Conservation (phyloP, 2,888 invertebrate genomes). For the Rhimphoctona megacephalus region DNA sequence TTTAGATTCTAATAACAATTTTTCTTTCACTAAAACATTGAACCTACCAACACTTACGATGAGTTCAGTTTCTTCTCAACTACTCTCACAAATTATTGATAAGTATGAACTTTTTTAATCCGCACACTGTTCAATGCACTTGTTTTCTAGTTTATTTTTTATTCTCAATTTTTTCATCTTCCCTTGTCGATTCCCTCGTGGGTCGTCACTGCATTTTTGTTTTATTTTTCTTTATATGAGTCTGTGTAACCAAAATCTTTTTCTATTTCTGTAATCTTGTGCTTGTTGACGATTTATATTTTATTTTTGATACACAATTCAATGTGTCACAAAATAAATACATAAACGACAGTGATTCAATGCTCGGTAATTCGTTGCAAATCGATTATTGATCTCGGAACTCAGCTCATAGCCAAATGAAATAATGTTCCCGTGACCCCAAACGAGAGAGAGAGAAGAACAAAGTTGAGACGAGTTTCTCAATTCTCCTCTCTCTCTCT, state of each 20-base stretch:
- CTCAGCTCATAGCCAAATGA: background rate
- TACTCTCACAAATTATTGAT: background rate
- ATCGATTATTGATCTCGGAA: conserved; percentile 12
- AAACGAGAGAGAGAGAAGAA: background rate
- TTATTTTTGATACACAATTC: background rate
- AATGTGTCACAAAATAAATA: background rate
- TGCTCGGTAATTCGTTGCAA: background rate
- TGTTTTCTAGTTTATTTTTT: background rate
- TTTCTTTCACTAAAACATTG: background rate
- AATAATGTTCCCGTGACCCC: background rate
- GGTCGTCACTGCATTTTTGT: background rate
- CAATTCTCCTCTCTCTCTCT: background rate
- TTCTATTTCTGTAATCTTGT: background rate
- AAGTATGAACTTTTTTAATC: background rate
- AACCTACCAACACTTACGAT: background rate
- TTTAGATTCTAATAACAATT: background rate
- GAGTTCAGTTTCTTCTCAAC: background rate
- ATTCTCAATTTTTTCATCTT: background rate
- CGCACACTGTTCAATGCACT: background rate
- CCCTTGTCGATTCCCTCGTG: background rate
- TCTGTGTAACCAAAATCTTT: background rate
- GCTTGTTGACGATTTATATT: background rate
- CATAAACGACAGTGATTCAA: background rate
- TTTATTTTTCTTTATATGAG: background rate
- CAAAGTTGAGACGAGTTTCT: conserved; percentile 22